Evolutionary conservation across 2,113 vertebrate genomes (phyloP).

Genomic region (Albula glossodonta): DNA sequence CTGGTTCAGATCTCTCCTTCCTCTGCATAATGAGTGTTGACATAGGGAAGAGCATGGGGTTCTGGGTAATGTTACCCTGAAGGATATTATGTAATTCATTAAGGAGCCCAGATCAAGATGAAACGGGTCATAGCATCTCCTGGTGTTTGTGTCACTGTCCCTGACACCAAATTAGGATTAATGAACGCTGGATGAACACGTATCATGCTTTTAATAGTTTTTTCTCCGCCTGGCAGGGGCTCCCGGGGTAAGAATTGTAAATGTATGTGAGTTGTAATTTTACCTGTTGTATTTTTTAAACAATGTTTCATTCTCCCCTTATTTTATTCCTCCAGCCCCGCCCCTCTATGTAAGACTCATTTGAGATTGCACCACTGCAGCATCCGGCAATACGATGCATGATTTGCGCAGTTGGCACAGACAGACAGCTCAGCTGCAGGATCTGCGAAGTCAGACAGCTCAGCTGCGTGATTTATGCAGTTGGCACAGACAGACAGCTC

Average conservation of each 20-base stretch:
- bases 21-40: slow-evolving; percentile 63
- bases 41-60: slow-evolving; percentile 58
- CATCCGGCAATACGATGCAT: no score
- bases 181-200: background rate
- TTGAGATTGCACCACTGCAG: no score
- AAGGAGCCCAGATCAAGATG: slow-evolving; percentile 40
- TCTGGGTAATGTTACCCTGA: slow-evolving; percentile 66
- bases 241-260: background rate
- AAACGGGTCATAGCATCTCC: slow-evolving; percentile 32
- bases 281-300: no score
- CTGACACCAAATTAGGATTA: background rate
- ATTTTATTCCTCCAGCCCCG: no score
- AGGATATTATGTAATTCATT: slow-evolving; percentile 39
- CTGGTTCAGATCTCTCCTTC: slow-evolving; percentile 63
- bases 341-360: no score
- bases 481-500: no score
- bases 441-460: no score
- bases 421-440: no score
- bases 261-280: no score
- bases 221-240: background rate
- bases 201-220: background rate
- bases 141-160: background rate
- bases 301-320: no score
- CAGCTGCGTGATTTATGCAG: no score
- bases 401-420: no score